phyloP scores from a whole-genome alignment of 1,140 invertebrate species.

The Daktulosphaira vitifoliae region DNA sequence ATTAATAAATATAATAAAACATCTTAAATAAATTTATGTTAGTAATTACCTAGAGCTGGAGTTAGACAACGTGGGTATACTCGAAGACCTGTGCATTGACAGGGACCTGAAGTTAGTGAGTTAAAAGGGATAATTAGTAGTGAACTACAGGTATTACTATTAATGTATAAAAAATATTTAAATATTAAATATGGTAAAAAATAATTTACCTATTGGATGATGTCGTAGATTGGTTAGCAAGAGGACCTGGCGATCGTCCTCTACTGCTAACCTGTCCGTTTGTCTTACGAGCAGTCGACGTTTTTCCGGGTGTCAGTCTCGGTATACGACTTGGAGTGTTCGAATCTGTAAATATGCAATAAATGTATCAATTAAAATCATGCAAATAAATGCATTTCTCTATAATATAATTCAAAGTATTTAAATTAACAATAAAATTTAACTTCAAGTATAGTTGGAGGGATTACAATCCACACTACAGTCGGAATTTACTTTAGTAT shows the following conservation, averaged over 20 bases:
- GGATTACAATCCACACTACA: too few relatives aligned
- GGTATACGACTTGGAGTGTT: constrained; percentile 43
- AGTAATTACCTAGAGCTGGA: constrained; percentile 62
- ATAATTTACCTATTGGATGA: constrained; percentile 46
- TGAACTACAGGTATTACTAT: constrained; percentile 36
- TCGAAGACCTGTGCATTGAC: constrained; percentile 74
- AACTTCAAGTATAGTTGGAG: too few relatives aligned
- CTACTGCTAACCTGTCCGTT: constrained; percentile 43
- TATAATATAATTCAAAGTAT: too few relatives aligned
- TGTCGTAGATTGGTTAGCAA: constrained; percentile 55
- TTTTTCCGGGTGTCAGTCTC: constrained; percentile 37
- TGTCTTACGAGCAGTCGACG: constrained; percentile 41
- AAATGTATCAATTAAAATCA: too few relatives aligned
- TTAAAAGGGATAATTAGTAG: not conserved
- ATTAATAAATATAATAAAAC: not conserved
- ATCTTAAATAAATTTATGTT: too few relatives aligned
- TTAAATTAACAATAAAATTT: too few relatives aligned
- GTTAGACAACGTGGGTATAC: constrained; percentile 71
- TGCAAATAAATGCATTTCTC: too few relatives aligned
- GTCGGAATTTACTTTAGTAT: too few relatives aligned
- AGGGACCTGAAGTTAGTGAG: constrained; percentile 44
- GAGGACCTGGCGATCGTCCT: constrained; percentile 44
- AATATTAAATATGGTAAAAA: constrained; percentile 37
- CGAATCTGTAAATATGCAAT: too few relatives aligned
- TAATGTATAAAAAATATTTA: constrained; percentile 40